Evolutionary conservation across 2,113 vertebrate species (phyloP), one percentile per base, ranked within the genome.

Genomic region (Acanthisitta chloris): DNA sequence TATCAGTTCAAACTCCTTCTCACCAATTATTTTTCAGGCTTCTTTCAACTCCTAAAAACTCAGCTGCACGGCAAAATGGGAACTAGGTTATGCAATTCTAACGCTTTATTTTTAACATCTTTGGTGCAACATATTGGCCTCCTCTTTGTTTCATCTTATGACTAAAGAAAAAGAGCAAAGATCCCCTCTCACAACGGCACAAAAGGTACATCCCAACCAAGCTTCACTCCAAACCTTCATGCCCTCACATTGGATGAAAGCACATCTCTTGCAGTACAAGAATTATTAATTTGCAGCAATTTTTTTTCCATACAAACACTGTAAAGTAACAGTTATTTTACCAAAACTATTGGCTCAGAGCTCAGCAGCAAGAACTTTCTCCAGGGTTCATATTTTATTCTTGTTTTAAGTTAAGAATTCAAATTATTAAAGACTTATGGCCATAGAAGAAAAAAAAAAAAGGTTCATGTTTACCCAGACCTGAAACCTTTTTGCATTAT

Each of bases 61-160:
- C 86, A 48, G 90, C 83, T 46, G 85, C 80, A 51, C 0, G 4
- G 94, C 59, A 51, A 92, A 95, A 88, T 0, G 62, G 49, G 95
- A 96, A 96, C 88, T 92, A 65, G 96, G 94, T 96, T 97, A 95
- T 96, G 88, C 7, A 76, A 94, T 90, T 86, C 92, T 86, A 92
- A 80, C 59, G 59, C 86, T 96, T 97, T 95, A 96, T 96, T 96
- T 96, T 97, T 96, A 97, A 96, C 94, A 86, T 95, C 91, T 85
- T 77, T 77, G 80, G 93, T 92, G 95, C 93, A 95, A 93, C 92
- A 93, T 54, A 86, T 86, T 84, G 96, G 88, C 92, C 94, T 96
- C 80, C 92, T 90, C 93, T 93, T 93, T 93, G 95, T 95, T 97
- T 93, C 81, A 67, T 90, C 94, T 93, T 52, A 88, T 71, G 86